These are phyloP conservation scores for Plodia interpunctella DNA, from an alignment of 1,140 invertebrate species.

Conservation along the genomic window DNA sequence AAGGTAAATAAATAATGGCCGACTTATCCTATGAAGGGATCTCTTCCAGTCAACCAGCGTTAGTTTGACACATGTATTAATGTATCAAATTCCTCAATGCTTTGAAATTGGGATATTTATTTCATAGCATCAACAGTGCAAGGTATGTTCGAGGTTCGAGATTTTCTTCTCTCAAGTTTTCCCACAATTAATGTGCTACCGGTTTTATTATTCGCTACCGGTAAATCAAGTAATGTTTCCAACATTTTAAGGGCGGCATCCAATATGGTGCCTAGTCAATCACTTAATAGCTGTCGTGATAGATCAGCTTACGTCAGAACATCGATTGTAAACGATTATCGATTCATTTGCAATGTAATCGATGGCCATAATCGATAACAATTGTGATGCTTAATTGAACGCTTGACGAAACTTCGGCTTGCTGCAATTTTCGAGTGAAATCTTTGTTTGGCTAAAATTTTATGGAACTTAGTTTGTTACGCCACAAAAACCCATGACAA, in stretches of 20 bases:
- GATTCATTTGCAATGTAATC: constrained; percentile 39
- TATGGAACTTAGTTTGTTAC: not conserved
- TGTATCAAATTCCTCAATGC: too few relatives aligned
- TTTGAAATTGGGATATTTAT: too few relatives aligned
- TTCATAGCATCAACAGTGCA: too few relatives aligned
- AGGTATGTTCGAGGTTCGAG: too few relatives aligned
- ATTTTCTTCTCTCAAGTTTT: too few relatives aligned
- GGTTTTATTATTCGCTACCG: too few relatives aligned
- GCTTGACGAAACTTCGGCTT: not conserved
- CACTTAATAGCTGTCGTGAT: constrained; percentile 43
- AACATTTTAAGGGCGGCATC: not conserved
- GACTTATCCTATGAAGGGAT: too few relatives aligned
- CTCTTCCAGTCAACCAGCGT: too few relatives aligned
- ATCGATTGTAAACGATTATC: constrained; percentile 34
- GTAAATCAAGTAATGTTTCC: not conserved
- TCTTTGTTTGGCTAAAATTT: not conserved
- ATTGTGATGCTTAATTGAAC: constrained; percentile 3
- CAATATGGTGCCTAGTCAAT: not conserved
- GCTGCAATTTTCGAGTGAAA: not conserved
- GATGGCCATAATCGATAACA: constrained; percentile 19
- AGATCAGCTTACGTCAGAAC: constrained; percentile 42
- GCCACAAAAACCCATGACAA: too few relatives aligned
- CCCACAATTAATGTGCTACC: too few relatives aligned
- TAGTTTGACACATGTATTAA: too few relatives aligned
- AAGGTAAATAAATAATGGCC: too few relatives aligned